phyloP scores from a whole-genome alignment of 2,797 vertebrate genomes.

The Smutsia gigantea region DNA sequence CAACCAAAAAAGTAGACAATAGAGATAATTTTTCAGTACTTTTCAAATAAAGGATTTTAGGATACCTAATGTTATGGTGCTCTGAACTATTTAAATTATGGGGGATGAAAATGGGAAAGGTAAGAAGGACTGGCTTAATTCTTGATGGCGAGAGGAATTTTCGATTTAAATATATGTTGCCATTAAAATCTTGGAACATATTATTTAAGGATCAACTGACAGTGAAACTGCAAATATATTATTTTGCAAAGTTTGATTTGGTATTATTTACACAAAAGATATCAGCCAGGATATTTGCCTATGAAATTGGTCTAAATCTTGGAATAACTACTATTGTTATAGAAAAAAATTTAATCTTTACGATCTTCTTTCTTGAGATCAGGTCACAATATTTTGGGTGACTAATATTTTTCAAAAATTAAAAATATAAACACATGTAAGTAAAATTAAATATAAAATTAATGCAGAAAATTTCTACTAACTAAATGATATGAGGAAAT shows the following conservation, averaged over 20 bases:
- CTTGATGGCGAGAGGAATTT: background rate
- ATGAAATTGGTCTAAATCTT: slow-evolving; percentile 29
- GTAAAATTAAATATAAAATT: slow-evolving; percentile 26
- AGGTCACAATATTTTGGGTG: slow-evolving; percentile 11
- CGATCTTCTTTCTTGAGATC: slow-evolving; percentile 18
- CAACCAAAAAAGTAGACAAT: background rate
- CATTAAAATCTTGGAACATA: background rate
- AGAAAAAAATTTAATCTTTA: background rate
- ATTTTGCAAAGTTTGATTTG: slow-evolving; percentile 43
- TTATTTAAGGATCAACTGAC: background rate
- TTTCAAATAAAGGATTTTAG: slow-evolving; percentile 49
- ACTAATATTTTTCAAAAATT: slow-evolving; percentile 6
- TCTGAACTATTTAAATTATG: slow-evolving; percentile 28
- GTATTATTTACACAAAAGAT: slow-evolving; percentile 7
- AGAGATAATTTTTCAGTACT: background rate
- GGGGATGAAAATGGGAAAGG: slow-evolving; percentile 34
- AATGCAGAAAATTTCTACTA: slow-evolving; percentile 32
- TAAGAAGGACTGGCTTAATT: background rate
- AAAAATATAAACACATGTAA: slow-evolving; percentile 33
- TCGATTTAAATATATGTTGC: background rate
- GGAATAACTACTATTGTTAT: background rate
- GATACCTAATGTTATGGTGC: slow-evolving; percentile 1
- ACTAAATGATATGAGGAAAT: slow-evolving; percentile 38
- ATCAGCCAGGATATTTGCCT: background rate
- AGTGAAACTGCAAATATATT: background rate